Evolutionary conservation across 2,113 vertebrate species (phyloP).

Genomic region (Tylochromis polylepis): DNA sequence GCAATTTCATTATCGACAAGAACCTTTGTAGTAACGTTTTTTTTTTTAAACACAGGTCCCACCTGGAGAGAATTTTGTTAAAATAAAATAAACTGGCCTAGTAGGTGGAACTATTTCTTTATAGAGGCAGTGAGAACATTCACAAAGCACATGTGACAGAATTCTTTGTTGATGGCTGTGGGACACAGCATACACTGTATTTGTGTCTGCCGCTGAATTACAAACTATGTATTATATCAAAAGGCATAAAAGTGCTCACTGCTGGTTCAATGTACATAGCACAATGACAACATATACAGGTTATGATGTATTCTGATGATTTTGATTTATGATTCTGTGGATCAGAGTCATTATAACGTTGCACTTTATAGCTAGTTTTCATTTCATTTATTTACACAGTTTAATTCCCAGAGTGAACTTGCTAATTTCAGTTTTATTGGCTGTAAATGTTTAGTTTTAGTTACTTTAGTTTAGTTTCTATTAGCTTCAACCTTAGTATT

Average conservation of each 20-base stretch:
- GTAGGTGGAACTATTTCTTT: not conserved
- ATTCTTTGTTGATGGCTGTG: not conserved
- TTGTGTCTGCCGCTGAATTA: not conserved
- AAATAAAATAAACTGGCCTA: not conserved
- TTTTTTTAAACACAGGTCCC: not conserved
- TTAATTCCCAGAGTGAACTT: accelerated
- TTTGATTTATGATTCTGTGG: not conserved
- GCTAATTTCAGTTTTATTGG: accelerated
- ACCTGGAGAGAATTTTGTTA: not conserved
- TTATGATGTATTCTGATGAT: no score
- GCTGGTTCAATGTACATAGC: accelerated
- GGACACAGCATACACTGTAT: not conserved
- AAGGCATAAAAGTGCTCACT: not conserved
- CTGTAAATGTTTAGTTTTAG: not conserved
- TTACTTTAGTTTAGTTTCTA: accelerated
- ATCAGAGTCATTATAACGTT: not conserved
- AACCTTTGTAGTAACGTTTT: not conserved
- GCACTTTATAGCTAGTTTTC: not conserved
- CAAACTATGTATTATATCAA: not conserved
- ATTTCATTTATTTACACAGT: no score
- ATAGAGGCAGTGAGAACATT: not conserved
- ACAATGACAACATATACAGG: no score
- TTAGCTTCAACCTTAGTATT: not conserved
- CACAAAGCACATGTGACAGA: not conserved
- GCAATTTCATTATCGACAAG: not conserved